A percentile compares a stretch with the other conserved stretches of the same genome.
Evolutionary conservation across 2,113 vertebrate species (phyloP).

Genomic region (Danionella cerebrum): DNA sequence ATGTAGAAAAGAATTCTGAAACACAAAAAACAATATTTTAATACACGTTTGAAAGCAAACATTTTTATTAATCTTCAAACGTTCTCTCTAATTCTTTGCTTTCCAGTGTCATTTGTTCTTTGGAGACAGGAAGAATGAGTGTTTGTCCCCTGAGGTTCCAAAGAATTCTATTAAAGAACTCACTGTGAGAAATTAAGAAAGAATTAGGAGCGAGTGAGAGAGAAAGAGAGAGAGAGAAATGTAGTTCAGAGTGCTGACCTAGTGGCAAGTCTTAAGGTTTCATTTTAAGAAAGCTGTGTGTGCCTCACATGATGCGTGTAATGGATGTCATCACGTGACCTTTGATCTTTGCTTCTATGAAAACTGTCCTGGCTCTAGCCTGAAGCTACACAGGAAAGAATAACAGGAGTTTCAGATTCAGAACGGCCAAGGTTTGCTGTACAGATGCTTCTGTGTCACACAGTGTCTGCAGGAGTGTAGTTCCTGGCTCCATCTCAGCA

Average conservation of each 20-base stretch:
- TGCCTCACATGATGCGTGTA: neutral
- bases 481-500: too few species aligned
- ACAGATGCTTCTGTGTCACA: too few species aligned
- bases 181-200: neutral
- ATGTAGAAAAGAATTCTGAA: too few species aligned
- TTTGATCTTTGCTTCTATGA: slow-evolving; percentile 18
- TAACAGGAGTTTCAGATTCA: neutral
- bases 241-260: neutral
- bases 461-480: too few species aligned
- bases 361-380: neutral
- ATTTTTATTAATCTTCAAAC: neutral
- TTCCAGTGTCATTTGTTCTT: neutral
- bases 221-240: neutral
- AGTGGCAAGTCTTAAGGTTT: neutral
- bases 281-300: neutral
- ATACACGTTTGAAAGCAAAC: neutral
- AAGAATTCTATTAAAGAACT: slow-evolving; percentile 10
- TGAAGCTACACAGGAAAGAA: neutral
- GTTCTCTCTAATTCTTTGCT: neutral
- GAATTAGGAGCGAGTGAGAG: neutral
- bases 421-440: neutral
- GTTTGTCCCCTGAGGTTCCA: neutral
- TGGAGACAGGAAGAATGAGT: neutral
- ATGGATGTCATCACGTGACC: neutral
- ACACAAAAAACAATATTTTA: too few species aligned